Conservation (phyloP, 92 coral and sea anemone genomes). For the Phenganax subtilis region DNA sequence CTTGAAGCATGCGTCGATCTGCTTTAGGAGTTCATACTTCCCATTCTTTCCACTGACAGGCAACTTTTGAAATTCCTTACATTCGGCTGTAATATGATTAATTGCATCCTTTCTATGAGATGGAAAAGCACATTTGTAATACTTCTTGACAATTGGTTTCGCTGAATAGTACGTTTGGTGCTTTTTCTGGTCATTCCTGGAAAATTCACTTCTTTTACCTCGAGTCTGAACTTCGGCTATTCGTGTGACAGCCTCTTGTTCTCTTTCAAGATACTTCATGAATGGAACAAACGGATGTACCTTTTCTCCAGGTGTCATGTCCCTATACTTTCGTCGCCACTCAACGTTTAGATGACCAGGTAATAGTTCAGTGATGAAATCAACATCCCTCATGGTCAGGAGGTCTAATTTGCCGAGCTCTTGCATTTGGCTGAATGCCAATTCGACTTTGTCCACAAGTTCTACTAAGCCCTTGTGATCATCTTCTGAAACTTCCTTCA, state of each 20-base stretch:
- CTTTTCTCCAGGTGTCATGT: slow-evolving; percentile 49
- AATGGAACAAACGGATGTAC: slow-evolving; percentile 51
- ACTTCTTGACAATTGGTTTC: slow-evolving; percentile 2
- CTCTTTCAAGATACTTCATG: slow-evolving; percentile 57
- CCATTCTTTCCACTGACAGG: slow-evolving; percentile 4
- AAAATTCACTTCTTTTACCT: background rate
- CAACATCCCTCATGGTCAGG: slow-evolving; percentile 36
- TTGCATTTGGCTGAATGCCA: slow-evolving; percentile 13
- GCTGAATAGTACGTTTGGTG: too few species aligned
- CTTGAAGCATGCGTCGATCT: slow-evolving; percentile 29
- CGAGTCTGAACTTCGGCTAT: slow-evolving; percentile 52
- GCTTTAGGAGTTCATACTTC: slow-evolving; percentile 26
- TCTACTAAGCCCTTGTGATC: slow-evolving; percentile 29
- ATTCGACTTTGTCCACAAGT: slow-evolving; percentile 23
- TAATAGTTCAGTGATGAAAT: background rate
- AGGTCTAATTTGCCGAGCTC: slow-evolving; percentile 19
- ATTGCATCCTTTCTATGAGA: slow-evolving; percentile 32
- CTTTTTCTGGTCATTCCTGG: too few species aligned
- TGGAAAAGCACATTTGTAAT: slow-evolving; percentile 29
- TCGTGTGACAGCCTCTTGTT: slow-evolving; percentile 53
- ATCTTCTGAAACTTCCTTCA: slow-evolving; percentile 18
- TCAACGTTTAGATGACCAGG: slow-evolving; percentile 42
- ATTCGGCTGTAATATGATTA: slow-evolving; percentile 24
- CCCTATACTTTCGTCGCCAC: slow-evolving; percentile 57
- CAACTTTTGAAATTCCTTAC: slow-evolving; percentile 34